Evolutionary conservation across 2,797 vertebrate species (phyloP), one percentile per base, ranked within the genome.

Genomic region (Anisognathus igniventris): DNA sequence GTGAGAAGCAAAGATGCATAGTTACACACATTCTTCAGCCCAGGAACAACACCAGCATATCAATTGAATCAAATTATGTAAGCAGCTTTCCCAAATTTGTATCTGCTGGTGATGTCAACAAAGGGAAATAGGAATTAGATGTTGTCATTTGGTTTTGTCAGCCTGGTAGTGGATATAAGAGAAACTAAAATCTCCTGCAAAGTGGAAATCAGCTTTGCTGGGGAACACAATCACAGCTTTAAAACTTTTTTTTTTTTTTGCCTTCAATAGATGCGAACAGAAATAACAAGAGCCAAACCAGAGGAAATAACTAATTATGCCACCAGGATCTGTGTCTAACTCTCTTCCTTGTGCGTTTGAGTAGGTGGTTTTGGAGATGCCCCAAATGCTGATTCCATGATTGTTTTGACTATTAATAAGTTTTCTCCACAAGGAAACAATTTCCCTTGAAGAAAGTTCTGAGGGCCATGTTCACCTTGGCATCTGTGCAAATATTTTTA

Each of bases 311-410:
- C 76, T 95, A 91, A 86, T 96, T 35, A 30, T 94, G 70, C n/a
- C 44, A 82, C 62, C 30, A 86, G 22, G n/a, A 95, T 79, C 79
- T 86, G 58, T 71, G 68, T 83, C 54, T 83, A 72, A 42, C 25
- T 81, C 47, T 65, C 66, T 83, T 88, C 37, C 51, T 72, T 37
- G 4, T 25, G 20, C 73, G 51, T 60, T 56, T 56, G 56, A 76
- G 66, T 95, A 90, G 83, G 70, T 88, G 73, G 56, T 73, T 95
- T 94, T 94, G 89, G 87, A 96, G 72, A 61, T 94, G 78, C 61
- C 48, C 61, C 85, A 93, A 86, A 45, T 70, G 71, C 82, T 76
- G 73, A 86, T 88, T 95, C 62, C 51, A 31, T 84, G 35, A 1
- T 72, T 86, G 66, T 51, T 94, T 84, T 72, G 64, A 56, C 42